Base-by-base conservation (phyloP, 2,113 vertebrate species). In the Callopanchax toddi region DNA sequence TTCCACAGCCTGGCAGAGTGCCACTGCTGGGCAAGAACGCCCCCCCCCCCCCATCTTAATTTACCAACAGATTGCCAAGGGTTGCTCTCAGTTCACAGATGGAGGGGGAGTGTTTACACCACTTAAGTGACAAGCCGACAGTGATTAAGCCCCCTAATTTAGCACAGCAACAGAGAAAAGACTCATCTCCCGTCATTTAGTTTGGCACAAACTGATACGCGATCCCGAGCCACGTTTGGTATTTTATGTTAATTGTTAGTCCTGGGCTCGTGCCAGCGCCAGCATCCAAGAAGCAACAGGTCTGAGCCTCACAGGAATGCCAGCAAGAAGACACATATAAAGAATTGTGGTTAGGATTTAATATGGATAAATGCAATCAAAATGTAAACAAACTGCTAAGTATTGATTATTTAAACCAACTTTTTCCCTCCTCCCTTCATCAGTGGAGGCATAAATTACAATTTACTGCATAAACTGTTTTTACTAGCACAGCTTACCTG, bases 251-350 rank as follows among this genome's bases (percentile, higher is more conserved):
- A 85, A 88, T 83, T 81, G 78, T 89, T 50, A 53, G 78, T 59
- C n/a, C 78, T 91, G 89, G 90, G 86, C 61, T n/a, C 2, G 25
- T 67, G 89, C 93, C 93, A 93, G 83, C 66, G 72, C 83, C 43
- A 21, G 65, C 59, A 88, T 90, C 92, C 93, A 93, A 92, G 76
- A 91, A 65, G 82, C 86, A 92, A 93, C 85, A 91, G 88, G 92
- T 94, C 89, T 17, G 53, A 73, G 39, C 39, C 63, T 42, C 62
- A 40, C 11, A 34, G 48, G 23, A 15, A n/a, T 65, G 66, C 73
- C 50, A 79, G 72, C 34, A 66, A 48, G 67, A 21, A 80, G 39
- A 74, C 21, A 49, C 13, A 42, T 32, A 51, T 18, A 39, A 67
- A 29, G 20, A 54, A 62, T 50, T 25, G 17, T 20, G 42, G 2